Evolutionary conservation across 2,888 invertebrate genomes (phyloP), one percentile per base, ranked within the genome.

Genomic region (Lasioglossum zephyrum): DNA sequence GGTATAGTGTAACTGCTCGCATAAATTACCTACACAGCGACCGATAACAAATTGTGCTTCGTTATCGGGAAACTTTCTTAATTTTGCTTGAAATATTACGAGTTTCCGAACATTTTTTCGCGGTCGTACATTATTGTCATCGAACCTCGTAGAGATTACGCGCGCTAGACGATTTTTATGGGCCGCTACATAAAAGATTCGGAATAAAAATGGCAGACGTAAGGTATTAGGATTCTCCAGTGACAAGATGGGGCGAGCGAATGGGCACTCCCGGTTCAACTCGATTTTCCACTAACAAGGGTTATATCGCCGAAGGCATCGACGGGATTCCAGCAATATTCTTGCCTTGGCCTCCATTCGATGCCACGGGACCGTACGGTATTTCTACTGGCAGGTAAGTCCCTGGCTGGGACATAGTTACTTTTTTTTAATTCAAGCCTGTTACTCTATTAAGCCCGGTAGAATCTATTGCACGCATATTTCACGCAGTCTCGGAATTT

Each of bases 271-370:
- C 8, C 41, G 75, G 78, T 81, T 85, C 69, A 85, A 88, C 85
- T 87, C 83, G 90, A 90, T 88, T 89, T 86, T 80, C 83, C 31
- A 36, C 72, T 90, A 89, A 89, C 84, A 88, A 89, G 86, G 76
- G 82, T 73, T 81, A 85, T 75, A 90, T 86, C 82, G 88, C 82
- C 69, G 79, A 41, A 79, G 85, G 88, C 83, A 88, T 81, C 84
- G 82, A 81, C 36, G 73, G 81, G 86, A 89, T 89, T 89, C 75
- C 79, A 44, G 73, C 78, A 81, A 88, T 88, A 87, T 86, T 90
- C 88, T 82, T 88, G 57, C 75, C 26, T 31, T 26, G 60, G 60
- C 60, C 53, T 73, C 75, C 73, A 16, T 18, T 39, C 49, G 36
- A 9, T 44, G 73, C 44, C 39, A 73, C 73, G 73, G 39, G 72